These are phyloP conservation scores for Galeopsomyia nigrocyanea DNA, from an alignment of 2,888 invertebrate genomes.

Conservation along the genomic window DNA sequence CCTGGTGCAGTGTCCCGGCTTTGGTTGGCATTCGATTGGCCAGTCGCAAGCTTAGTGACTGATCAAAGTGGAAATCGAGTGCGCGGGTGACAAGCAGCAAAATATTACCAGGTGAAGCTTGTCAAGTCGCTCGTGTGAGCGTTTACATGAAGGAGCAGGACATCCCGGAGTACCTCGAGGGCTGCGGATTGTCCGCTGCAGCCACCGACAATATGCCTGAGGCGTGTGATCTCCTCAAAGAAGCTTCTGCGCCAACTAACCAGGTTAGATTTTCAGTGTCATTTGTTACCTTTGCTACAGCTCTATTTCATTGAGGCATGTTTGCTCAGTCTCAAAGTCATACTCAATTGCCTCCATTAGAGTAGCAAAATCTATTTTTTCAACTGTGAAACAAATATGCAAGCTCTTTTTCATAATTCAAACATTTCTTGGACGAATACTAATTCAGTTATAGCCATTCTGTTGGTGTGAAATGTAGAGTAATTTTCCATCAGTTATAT, in stretches of 20 bases:
- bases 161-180: slow-evolving; percentile 66
- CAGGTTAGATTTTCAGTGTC: slow-evolving; percentile 26
- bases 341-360: no score
- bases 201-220: slow-evolving; percentile 66
- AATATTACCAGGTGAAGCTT: not conserved
- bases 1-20: no score
- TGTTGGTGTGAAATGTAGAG: no score
- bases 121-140: slow-evolving; percentile 20
- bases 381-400: not conserved
- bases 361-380: not conserved
- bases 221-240: slow-evolving; percentile 59
- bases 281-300: no score
- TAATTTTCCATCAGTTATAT: not conserved
- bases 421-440: no score
- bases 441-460: no score
- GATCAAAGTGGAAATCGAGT: not conserved
- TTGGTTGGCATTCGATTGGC: not conserved
- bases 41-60: not conserved
- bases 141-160: slow-evolving; percentile 66
- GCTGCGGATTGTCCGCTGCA: slow-evolving; percentile 63
- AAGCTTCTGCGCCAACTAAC: slow-evolving; percentile 30
- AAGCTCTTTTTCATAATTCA: no score
- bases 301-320: no score
- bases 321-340: no score
- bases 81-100: not conserved